Conservation (phyloP, 1,140 invertebrate species). For the Monochamus saltuarius region DNA sequence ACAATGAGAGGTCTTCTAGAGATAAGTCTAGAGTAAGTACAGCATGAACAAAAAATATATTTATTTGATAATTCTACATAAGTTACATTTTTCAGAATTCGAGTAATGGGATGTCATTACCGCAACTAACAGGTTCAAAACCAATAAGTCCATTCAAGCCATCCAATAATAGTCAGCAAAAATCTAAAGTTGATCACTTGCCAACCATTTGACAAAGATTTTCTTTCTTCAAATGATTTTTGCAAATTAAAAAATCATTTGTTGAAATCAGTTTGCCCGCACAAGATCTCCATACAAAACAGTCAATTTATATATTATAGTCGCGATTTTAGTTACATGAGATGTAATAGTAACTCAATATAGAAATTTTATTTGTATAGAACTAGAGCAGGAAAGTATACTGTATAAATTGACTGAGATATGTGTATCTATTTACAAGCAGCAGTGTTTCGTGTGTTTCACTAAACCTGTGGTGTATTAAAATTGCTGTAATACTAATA, state of each 20-base stretch:
- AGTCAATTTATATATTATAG: slow-evolving; percentile 14
- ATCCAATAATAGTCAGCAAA: slow-evolving; percentile 54
- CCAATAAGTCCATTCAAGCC: slow-evolving; percentile 55
- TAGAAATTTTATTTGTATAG: not conserved
- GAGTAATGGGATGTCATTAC: slow-evolving; percentile 61
- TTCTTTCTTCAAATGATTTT: slow-evolving; percentile 41
- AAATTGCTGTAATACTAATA: too few species aligned
- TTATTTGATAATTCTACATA: slow-evolving; percentile 11
- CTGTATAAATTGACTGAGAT: too few species aligned
- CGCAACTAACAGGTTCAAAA: slow-evolving; percentile 56
- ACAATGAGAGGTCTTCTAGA: slow-evolving; percentile 67
- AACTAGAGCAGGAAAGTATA: not conserved
- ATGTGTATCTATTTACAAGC: too few species aligned
- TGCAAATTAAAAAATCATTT: not conserved
- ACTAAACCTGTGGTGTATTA: too few species aligned
- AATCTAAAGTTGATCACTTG: slow-evolving; percentile 66
- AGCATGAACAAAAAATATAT: too few species aligned
- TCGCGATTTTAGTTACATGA: not conserved
- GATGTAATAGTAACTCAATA: too few species aligned
- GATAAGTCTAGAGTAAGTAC: slow-evolving; percentile 61
- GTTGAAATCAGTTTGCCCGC: not conserved
- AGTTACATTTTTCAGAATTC: slow-evolving; percentile 55
- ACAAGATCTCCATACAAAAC: slow-evolving; percentile 12
- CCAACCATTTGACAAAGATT: slow-evolving; percentile 67
- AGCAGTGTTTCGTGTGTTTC: too few species aligned